Base-by-base conservation (phyloP, 2,797 vertebrate genomes). In the Apogon talboti region DNA sequence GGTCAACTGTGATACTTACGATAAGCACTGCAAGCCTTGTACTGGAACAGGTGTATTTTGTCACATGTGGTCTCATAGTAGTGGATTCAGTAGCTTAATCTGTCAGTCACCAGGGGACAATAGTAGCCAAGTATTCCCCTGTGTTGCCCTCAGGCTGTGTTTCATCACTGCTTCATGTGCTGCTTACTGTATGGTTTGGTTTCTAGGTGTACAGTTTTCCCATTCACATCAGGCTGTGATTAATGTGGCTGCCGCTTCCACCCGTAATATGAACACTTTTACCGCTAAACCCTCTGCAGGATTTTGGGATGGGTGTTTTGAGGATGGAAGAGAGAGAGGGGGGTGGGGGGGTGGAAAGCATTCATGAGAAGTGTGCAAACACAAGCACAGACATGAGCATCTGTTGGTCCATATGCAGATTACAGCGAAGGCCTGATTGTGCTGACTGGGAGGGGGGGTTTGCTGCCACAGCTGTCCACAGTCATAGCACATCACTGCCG, bases 401-500 rank as follows among this genome's bases (percentile, higher is more conserved):
- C 87, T 89, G 87, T 84, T 75, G 44, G 82, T 74, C 75, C 87
- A 81, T 87, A 83, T 87, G 85, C 74, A 89, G 84, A 91, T 86
- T 83, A 85, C 68, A 85, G 46, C 15, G 11, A 70, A 71, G 67
- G 70, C 68, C 71, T 50, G 57, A 79, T 80, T 78, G 78, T 88
- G 84, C 81, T 87, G 84, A 90, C 80, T 81, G 67, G 56, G 44
- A 11, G 56, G 30, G 40, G 40, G 60, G 44, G 53, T 6, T 40
- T 37, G 15, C 55, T 73, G 74, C 66, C 82, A 71, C 87, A 89
- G 84, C 85, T 90, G 88, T 84, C 88, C 78, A 71, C 55, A 82
- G 77, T 85, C 81, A 80, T 71, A 75, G 71, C 79, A 58, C 76
- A 82, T 87, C 78, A 78, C 49, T 44, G 10, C 67, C 14, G 55